Evolutionary conservation across 2,113 vertebrate genomes (phyloP), one percentile per base, ranked within the genome.

Genomic region (Cyprinodon brontotheroides): DNA sequence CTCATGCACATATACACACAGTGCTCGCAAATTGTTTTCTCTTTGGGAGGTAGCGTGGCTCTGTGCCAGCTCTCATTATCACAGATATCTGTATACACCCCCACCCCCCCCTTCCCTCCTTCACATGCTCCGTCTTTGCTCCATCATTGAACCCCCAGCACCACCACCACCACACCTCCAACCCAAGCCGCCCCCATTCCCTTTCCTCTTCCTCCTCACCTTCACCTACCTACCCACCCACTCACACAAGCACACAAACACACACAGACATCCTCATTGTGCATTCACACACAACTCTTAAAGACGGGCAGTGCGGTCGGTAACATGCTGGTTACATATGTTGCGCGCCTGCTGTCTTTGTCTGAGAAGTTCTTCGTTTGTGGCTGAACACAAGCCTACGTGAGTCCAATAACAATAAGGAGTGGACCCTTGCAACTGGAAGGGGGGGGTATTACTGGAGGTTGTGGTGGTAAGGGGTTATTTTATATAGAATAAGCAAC

Each of bases 361-460:
- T 94, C 91, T 92, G 93, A 93, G 91, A 93, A 94, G 93, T 94
- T 93, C 92, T 93, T 92, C 87, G 89, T 92, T 92, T 87, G 89
- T 86, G 85, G 89, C 87, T 92, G 87, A 92, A 89, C 84, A 84
- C 74, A 75, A 85, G 90, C 85, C 87, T 93, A 94, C 92, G 93
- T 95, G 94, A 94, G 91, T 80, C 85, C 89, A 92, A 93, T 95
- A 89, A 92, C 90, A 94, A 94, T 90, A 87, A 93, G 89, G 77
- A 88, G 86, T 89, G 92, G 85, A 87, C 88, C 82, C 85, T 87
- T 43, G 73, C 82, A 73, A 74, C 48, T 80, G 87, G 86, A 75
- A 38, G 45, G 68, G 61, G 61, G 11, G 57, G n/a, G 64, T n/a
- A 2, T 62, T 68, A 68, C 63, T 60, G 71, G 85, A n/a, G 70